Conservation (phyloP, 2,888 invertebrate species). For the Scaptomyza cyrtandrae region DNA sequence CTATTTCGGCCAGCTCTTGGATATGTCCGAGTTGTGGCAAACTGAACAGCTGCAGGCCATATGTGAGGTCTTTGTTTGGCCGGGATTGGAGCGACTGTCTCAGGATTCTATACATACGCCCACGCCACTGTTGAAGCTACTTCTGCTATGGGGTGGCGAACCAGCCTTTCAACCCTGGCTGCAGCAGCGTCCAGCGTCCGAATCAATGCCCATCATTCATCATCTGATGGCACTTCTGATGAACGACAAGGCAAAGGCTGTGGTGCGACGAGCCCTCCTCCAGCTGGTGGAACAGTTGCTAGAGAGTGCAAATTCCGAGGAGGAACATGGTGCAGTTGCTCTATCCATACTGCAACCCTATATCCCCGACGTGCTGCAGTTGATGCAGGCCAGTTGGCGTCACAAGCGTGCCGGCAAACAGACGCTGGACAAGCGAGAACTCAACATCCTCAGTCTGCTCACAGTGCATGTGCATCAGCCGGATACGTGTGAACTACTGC, state of each 20-base stretch:
- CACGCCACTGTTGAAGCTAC: constrained; percentile 91
- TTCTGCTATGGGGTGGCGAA: constrained; percentile 92
- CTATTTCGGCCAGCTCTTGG: constrained; percentile 92
- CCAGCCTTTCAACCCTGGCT: constrained; percentile 91
- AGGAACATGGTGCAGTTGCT: constrained; percentile 84
- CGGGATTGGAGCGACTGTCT: constrained; percentile 90
- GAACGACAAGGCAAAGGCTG: constrained; percentile 87
- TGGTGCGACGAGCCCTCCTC: constrained; percentile 89
- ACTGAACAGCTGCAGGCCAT: constrained; percentile 89
- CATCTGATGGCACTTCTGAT: constrained; percentile 90
- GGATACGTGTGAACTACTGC: constrained; percentile 88
- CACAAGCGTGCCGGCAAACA: constrained; percentile 85
- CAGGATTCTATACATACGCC: constrained; percentile 93
- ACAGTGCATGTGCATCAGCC: constrained; percentile 90
- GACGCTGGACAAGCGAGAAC: constrained; percentile 88
- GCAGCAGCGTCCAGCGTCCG: constrained; percentile 85
- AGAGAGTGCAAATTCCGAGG: constrained; percentile 86
- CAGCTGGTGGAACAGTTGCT: constrained; percentile 91
- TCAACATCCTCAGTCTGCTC: constrained; percentile 90
- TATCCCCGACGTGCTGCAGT: constrained; percentile 89
- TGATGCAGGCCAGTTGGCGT: constrained; percentile 88
- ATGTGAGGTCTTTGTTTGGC: constrained; percentile 92
- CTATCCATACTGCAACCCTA: constrained; percentile 89
- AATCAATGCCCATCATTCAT: constrained; percentile 86
- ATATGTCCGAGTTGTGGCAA: constrained; percentile 86